These are phyloP conservation scores for Leuciscus waleckii DNA, from an alignment of 2,797 vertebrate species.

Conservation along the genomic window DNA sequence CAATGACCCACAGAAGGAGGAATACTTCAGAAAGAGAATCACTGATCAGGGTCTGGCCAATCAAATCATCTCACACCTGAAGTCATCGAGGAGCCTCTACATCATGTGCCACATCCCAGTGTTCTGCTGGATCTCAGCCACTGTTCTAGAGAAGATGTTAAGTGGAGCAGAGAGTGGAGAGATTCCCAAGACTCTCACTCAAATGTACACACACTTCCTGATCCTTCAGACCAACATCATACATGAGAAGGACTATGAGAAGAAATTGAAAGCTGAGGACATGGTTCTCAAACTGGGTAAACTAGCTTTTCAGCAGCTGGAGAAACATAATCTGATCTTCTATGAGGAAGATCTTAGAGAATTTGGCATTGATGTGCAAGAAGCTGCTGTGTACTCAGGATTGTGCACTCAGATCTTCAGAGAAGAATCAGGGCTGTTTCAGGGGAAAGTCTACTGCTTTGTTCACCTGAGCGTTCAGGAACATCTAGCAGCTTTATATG, in stretches of 20 bases:
- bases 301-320: conserved; percentile 1
- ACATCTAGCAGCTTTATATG: conserved; percentile 2
- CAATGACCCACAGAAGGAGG: conserved; percentile 30
- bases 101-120: conserved; percentile 31
- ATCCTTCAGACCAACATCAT: background rate
- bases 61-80: background rate
- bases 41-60: background rate
- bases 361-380: background rate
- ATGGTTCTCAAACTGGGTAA: background rate
- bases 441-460: background rate
- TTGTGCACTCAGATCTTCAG: conserved; percentile 9
- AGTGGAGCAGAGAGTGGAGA: background rate
- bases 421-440: background rate
- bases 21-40: conserved; percentile 41
- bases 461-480: background rate
- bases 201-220: conserved; percentile 19
- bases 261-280: background rate
- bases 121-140: conserved; percentile 30
- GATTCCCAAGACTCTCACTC: conserved; percentile 9
- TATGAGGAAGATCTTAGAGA: background rate
- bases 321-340: background rate
- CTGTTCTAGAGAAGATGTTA: conserved; percentile 2
- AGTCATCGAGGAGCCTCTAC: background rate
- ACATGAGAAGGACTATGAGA: background rate
- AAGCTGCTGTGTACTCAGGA: background rate